Percentiles rank a stretch among this genome's conserved stretches.
These are phyloP conservation scores for Octodon degus DNA, from an alignment of 2,113 vertebrate species.

Conservation along the genomic window DNA sequence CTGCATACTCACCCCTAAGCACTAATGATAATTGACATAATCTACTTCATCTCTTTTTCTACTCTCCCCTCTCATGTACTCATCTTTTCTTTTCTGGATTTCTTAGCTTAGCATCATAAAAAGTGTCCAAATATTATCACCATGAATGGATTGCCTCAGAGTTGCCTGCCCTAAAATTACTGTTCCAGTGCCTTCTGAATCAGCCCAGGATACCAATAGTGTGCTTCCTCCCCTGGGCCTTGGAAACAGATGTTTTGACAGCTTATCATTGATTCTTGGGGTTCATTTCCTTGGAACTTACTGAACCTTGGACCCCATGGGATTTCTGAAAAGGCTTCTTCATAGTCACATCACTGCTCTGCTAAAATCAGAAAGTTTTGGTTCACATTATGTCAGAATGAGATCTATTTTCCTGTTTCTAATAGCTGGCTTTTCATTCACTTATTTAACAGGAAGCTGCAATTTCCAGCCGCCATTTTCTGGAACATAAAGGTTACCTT, in stretches of 20 bases:
- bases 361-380: conserved; percentile 39
- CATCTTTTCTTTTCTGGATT: not conserved
- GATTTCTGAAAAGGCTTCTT: conserved; percentile 44
- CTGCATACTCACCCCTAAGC: not conserved
- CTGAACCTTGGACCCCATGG: not conserved
- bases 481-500: not conserved
- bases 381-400: not conserved
- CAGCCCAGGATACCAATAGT: not conserved
- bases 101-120: not conserved
- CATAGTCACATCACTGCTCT: conserved; percentile 34
- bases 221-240: not conserved
- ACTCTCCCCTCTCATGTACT: not conserved
- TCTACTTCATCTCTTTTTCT: not conserved
- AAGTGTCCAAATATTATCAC: not conserved
- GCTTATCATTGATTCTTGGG: conserved; percentile 44
- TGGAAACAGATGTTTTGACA: conserved; percentile 71
- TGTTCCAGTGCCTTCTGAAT: not conserved
- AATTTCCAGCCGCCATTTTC: not conserved
- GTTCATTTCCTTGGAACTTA: conserved; percentile 64
- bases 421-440: not conserved
- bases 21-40: not conserved
- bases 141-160: not conserved
- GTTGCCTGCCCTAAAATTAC: not conserved
- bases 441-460: conserved; percentile 27
- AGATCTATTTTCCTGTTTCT: not conserved